These are phyloP conservation scores for Heliconius melpomene DNA, from an alignment of 1,140 invertebrate genomes.

Conservation along the genomic window DNA sequence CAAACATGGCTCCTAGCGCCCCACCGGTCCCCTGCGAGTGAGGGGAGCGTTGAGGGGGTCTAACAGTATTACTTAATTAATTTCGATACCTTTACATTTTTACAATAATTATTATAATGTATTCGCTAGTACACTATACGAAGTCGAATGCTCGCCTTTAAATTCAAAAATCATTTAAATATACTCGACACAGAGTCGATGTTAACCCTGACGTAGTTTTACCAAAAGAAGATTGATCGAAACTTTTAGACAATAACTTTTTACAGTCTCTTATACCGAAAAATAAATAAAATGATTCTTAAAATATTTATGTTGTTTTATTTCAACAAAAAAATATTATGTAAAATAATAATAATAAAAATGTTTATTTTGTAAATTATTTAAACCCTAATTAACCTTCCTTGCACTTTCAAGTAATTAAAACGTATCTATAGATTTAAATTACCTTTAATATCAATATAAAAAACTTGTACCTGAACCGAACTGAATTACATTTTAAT, in stretches of 20 bases:
- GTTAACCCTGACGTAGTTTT: conserved; percentile 57
- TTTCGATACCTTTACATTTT: conserved; percentile 71
- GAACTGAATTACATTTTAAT: no score
- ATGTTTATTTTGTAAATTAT: no score
- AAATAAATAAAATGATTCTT: conserved; percentile 77
- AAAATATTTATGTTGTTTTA: conserved; percentile 65
- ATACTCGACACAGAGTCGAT: conserved; percentile 53
- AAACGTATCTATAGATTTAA: no score
- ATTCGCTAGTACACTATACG: conserved; percentile 41
- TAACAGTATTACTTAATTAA: conserved; percentile 80
- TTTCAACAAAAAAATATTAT: conserved; percentile 38
- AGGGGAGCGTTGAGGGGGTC: conserved; percentile 60
- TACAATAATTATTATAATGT: conserved; percentile 53
- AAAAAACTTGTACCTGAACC: no score
- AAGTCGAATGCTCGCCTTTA: conserved; percentile 42
- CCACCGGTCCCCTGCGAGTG: conserved; percentile 29
- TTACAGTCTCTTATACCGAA: conserved; percentile 78
- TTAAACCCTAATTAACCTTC: no score
- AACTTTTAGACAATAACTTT: conserved; percentile 80
- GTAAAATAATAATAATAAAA: not conserved
- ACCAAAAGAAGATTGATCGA: conserved; percentile 71
- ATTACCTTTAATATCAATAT: no score
- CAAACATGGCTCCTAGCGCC: conserved; percentile 50
- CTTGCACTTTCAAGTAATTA: no score
- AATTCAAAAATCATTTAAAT: conserved; percentile 39